Evolutionary conservation across 2,888 invertebrate genomes (phyloP).

Genomic region (Epistrophella euchroma): DNA sequence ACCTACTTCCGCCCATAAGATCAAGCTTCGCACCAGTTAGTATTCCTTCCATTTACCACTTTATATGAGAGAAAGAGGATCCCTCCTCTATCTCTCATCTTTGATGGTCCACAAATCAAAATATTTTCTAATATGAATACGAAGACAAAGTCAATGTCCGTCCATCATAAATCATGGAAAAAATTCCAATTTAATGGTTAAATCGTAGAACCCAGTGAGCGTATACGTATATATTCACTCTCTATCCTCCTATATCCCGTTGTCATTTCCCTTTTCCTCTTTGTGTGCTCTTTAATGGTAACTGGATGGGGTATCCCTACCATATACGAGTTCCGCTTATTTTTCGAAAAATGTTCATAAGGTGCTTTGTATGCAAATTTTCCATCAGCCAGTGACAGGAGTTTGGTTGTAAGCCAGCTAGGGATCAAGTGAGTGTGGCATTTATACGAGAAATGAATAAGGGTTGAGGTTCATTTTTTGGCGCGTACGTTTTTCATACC

Average conservation of each 20-base stretch:
- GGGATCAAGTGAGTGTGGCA: slow-evolving; percentile 41
- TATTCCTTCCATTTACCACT: slow-evolving; percentile 28
- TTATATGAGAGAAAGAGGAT: background rate
- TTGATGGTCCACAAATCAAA: slow-evolving; percentile 72
- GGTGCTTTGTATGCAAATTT: slow-evolving; percentile 77
- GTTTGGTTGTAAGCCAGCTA: slow-evolving; percentile 48
- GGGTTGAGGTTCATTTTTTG: slow-evolving; percentile 16
- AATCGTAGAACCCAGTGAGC: slow-evolving; percentile 42
- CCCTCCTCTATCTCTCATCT: slow-evolving; percentile 5
- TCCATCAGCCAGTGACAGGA: slow-evolving; percentile 41
- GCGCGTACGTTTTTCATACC: background rate
- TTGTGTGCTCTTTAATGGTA: slow-evolving; percentile 7
- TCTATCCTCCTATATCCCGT: slow-evolving; percentile 19
- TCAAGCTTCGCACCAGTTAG: slow-evolving; percentile 5
- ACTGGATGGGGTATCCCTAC: background rate
- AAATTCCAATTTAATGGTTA: slow-evolving; percentile 77
- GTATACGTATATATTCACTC: background rate
- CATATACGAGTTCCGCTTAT: slow-evolving; percentile 60
- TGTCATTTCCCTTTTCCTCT: slow-evolving; percentile 35
- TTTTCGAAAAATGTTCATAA: slow-evolving; percentile 74
- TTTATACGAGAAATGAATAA: background rate
- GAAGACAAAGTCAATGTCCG: slow-evolving; percentile 74
- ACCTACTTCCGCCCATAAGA: slow-evolving; percentile 36
- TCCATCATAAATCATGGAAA: slow-evolving; percentile 72
- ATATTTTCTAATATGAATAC: slow-evolving; percentile 74